These are phyloP conservation scores for Tetropium fuscum DNA, from an alignment of 2,888 invertebrate species.

Conservation along the genomic window DNA sequence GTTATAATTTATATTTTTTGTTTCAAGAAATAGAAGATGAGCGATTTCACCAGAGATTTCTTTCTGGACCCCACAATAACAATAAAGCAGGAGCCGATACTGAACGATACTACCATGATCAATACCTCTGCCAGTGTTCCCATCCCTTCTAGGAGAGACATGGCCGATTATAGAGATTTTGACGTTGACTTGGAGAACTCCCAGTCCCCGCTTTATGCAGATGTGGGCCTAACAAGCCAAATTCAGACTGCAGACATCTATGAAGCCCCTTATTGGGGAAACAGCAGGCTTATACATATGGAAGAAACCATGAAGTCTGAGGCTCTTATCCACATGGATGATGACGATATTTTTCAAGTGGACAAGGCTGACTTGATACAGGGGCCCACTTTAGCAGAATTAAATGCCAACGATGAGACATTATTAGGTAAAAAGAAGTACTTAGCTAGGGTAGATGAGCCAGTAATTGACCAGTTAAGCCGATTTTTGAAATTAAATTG, in stretches of 20 bases:
- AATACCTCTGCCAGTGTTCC: constrained; percentile 74
- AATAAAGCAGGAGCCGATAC: constrained; percentile 72
- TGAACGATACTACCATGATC: constrained; percentile 63
- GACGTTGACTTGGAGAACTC: constrained; percentile 71
- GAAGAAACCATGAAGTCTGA: constrained; percentile 67
- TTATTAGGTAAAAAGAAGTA: constrained; percentile 77
- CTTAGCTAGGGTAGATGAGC: no score
- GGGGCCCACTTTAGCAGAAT: constrained; percentile 84
- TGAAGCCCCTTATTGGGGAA: constrained; percentile 65
- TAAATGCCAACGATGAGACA: constrained; percentile 88
- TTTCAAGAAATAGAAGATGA: constrained; percentile 63
- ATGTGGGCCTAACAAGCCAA: constrained; percentile 57
- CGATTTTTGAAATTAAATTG: no score
- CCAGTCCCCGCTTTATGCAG: constrained; percentile 69
- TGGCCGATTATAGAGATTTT: constrained; percentile 67
- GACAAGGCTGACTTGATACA: constrained; percentile 89
- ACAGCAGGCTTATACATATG: constrained; percentile 54
- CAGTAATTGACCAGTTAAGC: no score
- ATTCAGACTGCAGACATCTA: constrained; percentile 62
- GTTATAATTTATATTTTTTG: background rate
- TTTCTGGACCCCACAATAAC: constrained; percentile 73
- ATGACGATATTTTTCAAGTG: constrained; percentile 90
- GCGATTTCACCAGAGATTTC: constrained; percentile 74
- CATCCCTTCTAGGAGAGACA: constrained; percentile 71
- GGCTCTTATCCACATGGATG: constrained; percentile 81